Evolutionary conservation across 2,797 vertebrate genomes (phyloP).

Genomic region (Sardinella longiceps): DNA sequence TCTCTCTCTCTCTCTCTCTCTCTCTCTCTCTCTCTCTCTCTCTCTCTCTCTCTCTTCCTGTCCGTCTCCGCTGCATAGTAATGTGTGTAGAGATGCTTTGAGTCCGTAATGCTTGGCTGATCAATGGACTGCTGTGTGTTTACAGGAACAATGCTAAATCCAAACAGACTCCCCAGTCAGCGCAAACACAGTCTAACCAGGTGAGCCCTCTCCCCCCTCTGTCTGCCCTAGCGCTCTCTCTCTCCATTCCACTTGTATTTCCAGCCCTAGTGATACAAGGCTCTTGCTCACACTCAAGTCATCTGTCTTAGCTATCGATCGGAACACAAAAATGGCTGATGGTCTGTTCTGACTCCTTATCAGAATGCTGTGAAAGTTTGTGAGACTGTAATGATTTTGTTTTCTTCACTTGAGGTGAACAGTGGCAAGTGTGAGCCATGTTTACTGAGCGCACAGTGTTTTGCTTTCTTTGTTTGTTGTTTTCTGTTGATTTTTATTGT

Average conservation of each 20-base stretch:
- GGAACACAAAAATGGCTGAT: background rate
- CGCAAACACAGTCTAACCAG: slow-evolving; percentile 66
- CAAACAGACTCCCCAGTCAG: slow-evolving; percentile 83
- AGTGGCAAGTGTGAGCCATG: background rate
- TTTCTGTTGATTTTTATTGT: background rate
- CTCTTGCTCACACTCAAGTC: background rate
- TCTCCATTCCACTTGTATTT: background rate
- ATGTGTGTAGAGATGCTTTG: background rate
- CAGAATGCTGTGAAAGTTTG: background rate
- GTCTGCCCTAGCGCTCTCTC: background rate
- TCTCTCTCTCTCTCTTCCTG: background rate
- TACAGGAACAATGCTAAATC: slow-evolving; percentile 91
- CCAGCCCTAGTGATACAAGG: background rate
- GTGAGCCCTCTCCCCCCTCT: slow-evolving; percentile 24
- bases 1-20: background rate
- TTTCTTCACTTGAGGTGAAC: background rate
- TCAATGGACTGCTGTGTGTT: slow-evolving; percentile 28
- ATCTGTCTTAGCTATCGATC: background rate
- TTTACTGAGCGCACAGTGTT: background rate
- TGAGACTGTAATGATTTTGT: background rate
- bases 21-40: background rate
- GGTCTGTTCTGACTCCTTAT: background rate
- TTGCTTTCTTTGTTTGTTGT: background rate
- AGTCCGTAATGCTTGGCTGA: background rate
- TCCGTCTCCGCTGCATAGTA: background rate